Evolutionary conservation across 2,888 invertebrate genomes (phyloP), one percentile per base, ranked within the genome.

Genomic region (Dorcus hopei): DNA sequence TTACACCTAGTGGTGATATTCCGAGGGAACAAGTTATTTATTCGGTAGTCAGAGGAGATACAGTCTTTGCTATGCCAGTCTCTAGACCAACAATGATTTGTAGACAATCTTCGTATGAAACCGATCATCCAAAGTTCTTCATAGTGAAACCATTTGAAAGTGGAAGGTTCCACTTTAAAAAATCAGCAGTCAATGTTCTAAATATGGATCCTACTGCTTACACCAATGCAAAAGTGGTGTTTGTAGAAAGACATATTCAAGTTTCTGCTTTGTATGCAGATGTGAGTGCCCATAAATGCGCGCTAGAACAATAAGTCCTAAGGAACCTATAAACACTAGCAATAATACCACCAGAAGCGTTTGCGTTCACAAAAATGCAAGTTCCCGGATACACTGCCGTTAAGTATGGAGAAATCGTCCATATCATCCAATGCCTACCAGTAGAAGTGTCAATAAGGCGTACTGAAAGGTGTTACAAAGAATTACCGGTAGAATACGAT

Each of bases 141-240:
- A n/a, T n/a, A n/a, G n/a, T n/a, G n/a, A 52, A 52, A 43, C 52
- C 52, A 11, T 40, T 45, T 9, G 52, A 52, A 16, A 52, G 45
- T 33, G 52, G 52, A 8, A 11, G 11, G 33, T 52, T 52, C 33
- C 45, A 52, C 14, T 52, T 52, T 40, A 3, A 38, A 8, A 52
- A 41, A 16, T 14, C n/a, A 14, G 38, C 33, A 57, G 38, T 43
- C 9, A 43, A 47, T 45, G 8, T 42, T 11, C 39, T 52, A 4
- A 57, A 62, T 33, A 49, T 61, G 26, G 60, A 62, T 11, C 38
- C 61, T 2, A 57, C 61, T 3, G 49, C 57, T 2, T 63, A 61
- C 19, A 52, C 61, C 0, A 63, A 63, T n/a, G n/a, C n/a, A n/a
- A n/a, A n/a, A n/a, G n/a, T n/a, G n/a, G n/a, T n/a, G n/a, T n/a